Conservation (phyloP, 2,113 vertebrate genomes). For the Poecile atricapillus region DNA sequence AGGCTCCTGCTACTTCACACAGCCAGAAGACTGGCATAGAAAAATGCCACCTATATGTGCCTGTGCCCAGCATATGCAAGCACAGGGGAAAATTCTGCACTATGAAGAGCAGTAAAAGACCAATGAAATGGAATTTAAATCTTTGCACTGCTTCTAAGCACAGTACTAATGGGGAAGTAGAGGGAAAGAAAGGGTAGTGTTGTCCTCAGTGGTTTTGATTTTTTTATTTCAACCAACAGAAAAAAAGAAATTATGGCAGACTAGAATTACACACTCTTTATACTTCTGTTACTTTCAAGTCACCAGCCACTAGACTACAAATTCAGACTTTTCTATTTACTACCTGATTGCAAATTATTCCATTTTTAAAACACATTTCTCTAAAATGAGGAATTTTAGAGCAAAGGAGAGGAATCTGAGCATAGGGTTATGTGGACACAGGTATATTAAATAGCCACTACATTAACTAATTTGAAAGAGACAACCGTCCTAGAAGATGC, state of each 20-base stretch:
- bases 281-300: not conserved
- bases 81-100: not conserved
- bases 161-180: not conserved
- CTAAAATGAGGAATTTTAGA: too few species aligned
- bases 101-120: not conserved
- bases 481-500: not conserved
- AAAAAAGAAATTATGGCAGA: not conserved
- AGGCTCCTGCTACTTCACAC: not conserved
- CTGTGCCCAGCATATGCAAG: not conserved
- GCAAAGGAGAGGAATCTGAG: not conserved
- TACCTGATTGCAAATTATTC: not conserved
- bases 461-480: not conserved
- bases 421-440: not conserved
- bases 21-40: not conserved
- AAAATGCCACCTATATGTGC: not conserved
- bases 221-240: not conserved
- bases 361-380: not conserved
- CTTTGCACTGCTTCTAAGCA: not conserved
- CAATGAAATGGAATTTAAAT: not conserved
- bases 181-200: not conserved
- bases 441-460: not conserved
- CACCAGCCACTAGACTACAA: not conserved
- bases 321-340: not conserved
- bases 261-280: not conserved
- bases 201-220: not conserved